Conservation (phyloP, 2,888 invertebrate species). For the Ornithoptera alexandrae region DNA sequence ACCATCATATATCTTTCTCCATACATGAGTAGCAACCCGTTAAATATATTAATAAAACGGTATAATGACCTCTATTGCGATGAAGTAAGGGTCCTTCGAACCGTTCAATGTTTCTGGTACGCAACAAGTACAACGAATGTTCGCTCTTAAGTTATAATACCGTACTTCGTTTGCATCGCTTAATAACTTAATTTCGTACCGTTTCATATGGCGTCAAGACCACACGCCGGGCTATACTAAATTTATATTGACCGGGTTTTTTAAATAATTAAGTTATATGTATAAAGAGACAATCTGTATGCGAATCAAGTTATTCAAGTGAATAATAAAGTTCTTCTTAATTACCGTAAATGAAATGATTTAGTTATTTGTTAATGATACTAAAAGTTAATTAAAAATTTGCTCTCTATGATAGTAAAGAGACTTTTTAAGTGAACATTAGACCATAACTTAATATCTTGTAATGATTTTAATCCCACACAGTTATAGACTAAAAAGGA, state of each 20-base stretch:
- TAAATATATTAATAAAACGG: background rate
- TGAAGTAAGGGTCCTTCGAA: conserved; percentile 2
- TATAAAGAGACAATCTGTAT: background rate
- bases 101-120: background rate
- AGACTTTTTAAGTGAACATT: too few relatives aligned
- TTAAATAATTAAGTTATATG: background rate
- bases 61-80: conserved; percentile 4
- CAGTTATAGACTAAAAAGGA: too few relatives aligned
- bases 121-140: conserved; percentile 5
- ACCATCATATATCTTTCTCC: background rate
- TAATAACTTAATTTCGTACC: conserved; percentile 48
- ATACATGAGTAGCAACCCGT: conserved; percentile 2
- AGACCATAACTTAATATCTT: too few relatives aligned
- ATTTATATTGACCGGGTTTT: conserved; percentile 17
- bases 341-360: too few relatives aligned
- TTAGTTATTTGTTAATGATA: too few relatives aligned
- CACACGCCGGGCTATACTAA: conserved; percentile 30
- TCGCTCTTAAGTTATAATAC: conserved; percentile 39
- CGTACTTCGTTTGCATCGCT: conserved; percentile 43
- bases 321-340: background rate
- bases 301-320: background rate
- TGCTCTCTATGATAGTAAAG: too few relatives aligned
- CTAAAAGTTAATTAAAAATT: too few relatives aligned
- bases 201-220: conserved; percentile 34
- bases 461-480: too few relatives aligned